Evolutionary conservation across 2,888 invertebrate species (phyloP), one percentile per base, ranked within the genome.

Genomic region (Troilus luridus): DNA sequence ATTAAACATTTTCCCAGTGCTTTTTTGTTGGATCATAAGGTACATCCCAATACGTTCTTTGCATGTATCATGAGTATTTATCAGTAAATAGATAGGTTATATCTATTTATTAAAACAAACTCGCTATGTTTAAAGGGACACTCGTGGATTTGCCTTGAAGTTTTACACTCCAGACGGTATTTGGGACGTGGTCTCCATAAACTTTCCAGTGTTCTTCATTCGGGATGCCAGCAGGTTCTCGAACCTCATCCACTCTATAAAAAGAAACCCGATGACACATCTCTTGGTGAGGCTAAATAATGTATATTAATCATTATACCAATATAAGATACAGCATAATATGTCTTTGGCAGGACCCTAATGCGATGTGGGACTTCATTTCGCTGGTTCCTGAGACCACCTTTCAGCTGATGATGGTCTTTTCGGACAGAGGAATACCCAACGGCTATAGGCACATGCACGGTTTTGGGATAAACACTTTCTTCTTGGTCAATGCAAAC

Each of bases 351-450:
- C 91, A 94, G 94, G 95, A 95, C 93, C 93, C 94, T 10, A 95
- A 95, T 92, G 94, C 94, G 94, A 94, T 94, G 93, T 95, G 95
- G 95, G 95, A 95, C 93, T 95, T 95, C 93, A 93, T 95, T 91
- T 93, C 94, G 12, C 93, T 95, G 64, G 93, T 95, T 59, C 95
- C 95, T 1, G 95, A 95, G 93, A 94, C 94, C 8, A 94, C 94
- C 27, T 95, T 95, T 93, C 95, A 95, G 92, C 92, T 93, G 88
- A 94, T 94, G 94, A 93, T 95, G 94, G 93, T 95, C 91, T 95
- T 95, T 93, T 94, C 95, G n/a, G 95, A 95, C 93, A 94, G 95
- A 90, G 95, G 95, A n/a, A 95, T 95, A n/a, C 95, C 95, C 10
- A 94, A 95, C 93, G 95, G 95, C 5, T 95, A 94, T 93, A 93